Evolutionary conservation across 1,140 invertebrate genomes (phyloP).

Genomic region (Lysiphlebus fabarum): DNA sequence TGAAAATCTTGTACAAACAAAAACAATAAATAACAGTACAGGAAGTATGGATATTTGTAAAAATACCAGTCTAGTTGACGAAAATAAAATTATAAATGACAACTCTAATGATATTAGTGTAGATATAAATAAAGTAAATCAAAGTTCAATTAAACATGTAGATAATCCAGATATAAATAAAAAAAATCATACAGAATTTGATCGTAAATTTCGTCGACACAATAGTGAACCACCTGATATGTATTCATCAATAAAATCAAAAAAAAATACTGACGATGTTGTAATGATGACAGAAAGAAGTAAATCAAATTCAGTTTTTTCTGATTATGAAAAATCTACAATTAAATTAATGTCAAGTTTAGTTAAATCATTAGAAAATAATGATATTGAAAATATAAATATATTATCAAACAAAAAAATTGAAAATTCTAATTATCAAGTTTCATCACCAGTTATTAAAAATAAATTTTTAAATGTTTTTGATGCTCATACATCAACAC

Average conservation of each 20-base stretch:
- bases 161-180: too few species aligned
- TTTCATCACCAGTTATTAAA: constrained; percentile 32
- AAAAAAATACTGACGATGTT: too few species aligned
- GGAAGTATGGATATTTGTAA: constrained; percentile 41
- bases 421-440: too few species aligned
- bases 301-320: constrained; percentile 22
- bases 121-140: neutral
- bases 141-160: neutral
- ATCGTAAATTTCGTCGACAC: constrained; percentile 31
- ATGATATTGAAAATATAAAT: too few species aligned
- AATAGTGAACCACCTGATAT: constrained; percentile 39
- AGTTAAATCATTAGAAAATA: constrained; percentile 1
- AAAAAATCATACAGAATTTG: neutral
- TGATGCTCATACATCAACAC: constrained; percentile 49
- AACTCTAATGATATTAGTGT: neutral
- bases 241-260: constrained; percentile 30
- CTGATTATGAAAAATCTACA: constrained; percentile 23
- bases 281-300: neutral
- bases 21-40: constrained; percentile 47
- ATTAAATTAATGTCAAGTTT: constrained; percentile 27
- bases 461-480: constrained; percentile 37
- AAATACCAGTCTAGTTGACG: constrained; percentile 31
- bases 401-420: too few species aligned
- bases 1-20: constrained; percentile 40
- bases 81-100: constrained; percentile 28